Evolutionary conservation across 2,888 invertebrate species (phyloP).

Genomic region (Nomada lathburiana): DNA sequence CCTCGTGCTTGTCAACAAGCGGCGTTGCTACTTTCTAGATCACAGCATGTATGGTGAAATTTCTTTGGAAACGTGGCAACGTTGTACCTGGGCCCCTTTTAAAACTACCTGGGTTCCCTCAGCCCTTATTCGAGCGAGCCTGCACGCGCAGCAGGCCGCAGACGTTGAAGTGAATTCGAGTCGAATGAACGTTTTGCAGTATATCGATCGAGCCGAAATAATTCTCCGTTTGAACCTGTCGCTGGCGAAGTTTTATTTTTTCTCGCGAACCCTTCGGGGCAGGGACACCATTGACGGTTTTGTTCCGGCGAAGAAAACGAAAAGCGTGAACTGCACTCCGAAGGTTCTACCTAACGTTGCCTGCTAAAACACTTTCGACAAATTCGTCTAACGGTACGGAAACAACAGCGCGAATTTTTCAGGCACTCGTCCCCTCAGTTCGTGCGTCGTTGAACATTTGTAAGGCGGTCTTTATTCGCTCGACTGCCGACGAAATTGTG

Average conservation of each 20-base stretch:
- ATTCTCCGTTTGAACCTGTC: conserved; percentile 11
- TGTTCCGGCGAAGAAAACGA: background rate
- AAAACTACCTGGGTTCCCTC: conserved; percentile 48
- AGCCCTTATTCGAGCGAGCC: conserved; percentile 44
- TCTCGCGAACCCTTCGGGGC: background rate
- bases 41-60: background rate
- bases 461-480: background rate
- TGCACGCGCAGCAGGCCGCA: conserved; percentile 13
- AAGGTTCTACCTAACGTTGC: background rate
- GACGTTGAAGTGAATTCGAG: background rate
- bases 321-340: background rate
- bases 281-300: background rate
- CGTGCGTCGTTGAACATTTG: background rate
- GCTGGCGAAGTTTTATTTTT: background rate
- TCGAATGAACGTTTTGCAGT: background rate
- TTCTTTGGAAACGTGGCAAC: conserved; percentile 57
- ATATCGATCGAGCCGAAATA: conserved; percentile 5
- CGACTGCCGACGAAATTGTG: conserved; percentile 37
- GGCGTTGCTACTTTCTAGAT: conserved; percentile 46
- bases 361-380: background rate
- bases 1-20: conserved; percentile 15
- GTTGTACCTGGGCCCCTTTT: conserved; percentile 49
- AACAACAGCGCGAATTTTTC: background rate
- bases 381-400: background rate
- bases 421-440: background rate